phyloP scores from a whole-genome alignment of 2,888 invertebrate genomes.

The Himalopsyche kuldschensis region DNA sequence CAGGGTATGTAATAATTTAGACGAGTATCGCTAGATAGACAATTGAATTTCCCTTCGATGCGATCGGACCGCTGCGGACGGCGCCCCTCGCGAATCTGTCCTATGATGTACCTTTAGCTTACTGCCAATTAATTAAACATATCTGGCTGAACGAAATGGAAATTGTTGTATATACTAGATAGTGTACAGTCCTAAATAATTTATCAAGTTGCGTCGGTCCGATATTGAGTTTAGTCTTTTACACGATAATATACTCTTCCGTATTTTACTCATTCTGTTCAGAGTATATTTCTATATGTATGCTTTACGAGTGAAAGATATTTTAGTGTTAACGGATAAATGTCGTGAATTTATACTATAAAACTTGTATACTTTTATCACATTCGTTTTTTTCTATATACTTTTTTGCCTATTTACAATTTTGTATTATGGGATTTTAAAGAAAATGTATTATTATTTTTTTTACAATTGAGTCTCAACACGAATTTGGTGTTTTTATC shows the following conservation, averaged over 20 bases:
- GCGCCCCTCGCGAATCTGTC: constrained; percentile 28
- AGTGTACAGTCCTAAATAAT: constrained; percentile 64
- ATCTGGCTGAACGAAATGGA: constrained; percentile 40
- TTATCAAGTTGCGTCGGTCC: constrained; percentile 64
- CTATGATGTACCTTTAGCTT: constrained; percentile 58
- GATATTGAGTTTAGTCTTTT: constrained; percentile 62
- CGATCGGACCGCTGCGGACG: constrained; percentile 17
- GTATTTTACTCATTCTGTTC: constrained; percentile 37
- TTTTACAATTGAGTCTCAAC: constrained; percentile 41
- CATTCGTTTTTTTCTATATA: constrained; percentile 39
- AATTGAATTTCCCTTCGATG: constrained; percentile 34
- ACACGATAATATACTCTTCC: constrained; percentile 32
- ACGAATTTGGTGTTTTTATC: constrained; percentile 40
- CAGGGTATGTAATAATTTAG: constrained; percentile 39
- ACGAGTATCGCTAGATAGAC: constrained; percentile 39
- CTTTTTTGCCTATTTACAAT: constrained; percentile 39
- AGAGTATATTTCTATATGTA: constrained; percentile 39
- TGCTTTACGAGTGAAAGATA: constrained; percentile 40
- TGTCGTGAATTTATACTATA: constrained; percentile 40
- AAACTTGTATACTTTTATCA: constrained; percentile 40
- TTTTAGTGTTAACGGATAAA: constrained; percentile 40
- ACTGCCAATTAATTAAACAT: constrained; percentile 43
- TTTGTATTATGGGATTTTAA: constrained; percentile 39
- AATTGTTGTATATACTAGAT: constrained; percentile 61
- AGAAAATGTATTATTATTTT: constrained; percentile 39